Evolutionary conservation across 92 coral and sea anemone genomes (phyloP).

Genomic region (Ricordea florida): DNA sequence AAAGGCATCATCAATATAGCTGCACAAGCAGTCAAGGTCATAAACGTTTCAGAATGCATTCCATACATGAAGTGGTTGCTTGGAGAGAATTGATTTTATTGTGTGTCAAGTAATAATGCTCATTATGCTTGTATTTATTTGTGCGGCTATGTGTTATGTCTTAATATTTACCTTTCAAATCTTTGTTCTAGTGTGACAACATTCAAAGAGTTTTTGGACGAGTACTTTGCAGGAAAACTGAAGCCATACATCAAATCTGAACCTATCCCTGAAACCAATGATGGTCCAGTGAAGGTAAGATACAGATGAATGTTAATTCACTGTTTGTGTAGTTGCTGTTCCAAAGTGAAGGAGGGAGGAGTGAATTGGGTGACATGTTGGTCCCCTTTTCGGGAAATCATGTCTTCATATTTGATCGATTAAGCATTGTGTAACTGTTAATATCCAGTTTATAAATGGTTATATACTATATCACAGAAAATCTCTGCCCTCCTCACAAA

Average conservation of each 20-base stretch:
- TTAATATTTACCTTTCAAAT: neutral
- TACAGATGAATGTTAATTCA: neutral
- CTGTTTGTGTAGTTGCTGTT: neutral
- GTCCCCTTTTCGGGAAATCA: no score
- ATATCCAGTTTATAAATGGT: no score
- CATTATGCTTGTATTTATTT: neutral
- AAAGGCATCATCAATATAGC: no score
- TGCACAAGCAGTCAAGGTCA: no score
- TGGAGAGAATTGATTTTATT: no score
- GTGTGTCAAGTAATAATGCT: neutral
- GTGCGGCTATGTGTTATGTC: neutral
- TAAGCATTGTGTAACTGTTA: no score
- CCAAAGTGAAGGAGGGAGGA: neutral
- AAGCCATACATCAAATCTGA: constrained; percentile 86
- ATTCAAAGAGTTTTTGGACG: constrained; percentile 72
- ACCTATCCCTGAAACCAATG: constrained; percentile 75
- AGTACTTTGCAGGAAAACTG: constrained; percentile 80
- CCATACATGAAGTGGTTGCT: no score
- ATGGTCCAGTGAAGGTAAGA: constrained; percentile 92
- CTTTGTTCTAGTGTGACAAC: constrained; percentile 87
- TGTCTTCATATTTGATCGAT: no score
- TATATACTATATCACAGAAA: no score
- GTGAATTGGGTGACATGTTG: no score
- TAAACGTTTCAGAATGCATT: no score
- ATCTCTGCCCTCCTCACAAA: no score